Evolutionary conservation across 2,113 vertebrate genomes (phyloP), one percentile per base, ranked within the genome.

Genomic region (Rhabdomys dilectus): DNA sequence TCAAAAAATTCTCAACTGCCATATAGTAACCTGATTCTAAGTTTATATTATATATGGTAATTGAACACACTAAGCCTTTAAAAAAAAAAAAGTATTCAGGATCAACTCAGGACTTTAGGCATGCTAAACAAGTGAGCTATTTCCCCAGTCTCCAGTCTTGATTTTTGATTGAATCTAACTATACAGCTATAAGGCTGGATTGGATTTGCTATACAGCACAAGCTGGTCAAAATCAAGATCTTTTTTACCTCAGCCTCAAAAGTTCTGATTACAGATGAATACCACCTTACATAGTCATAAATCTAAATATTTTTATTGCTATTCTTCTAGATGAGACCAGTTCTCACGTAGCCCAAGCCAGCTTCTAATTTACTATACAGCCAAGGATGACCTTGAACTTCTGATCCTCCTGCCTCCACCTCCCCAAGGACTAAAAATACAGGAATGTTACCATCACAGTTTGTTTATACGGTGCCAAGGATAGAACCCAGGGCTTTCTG

Each of bases 31-130:
- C 11, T 39, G 22, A 60, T 39, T 82, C 56, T 60, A 82, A 60
- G 73, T 84, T 92, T 84, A 48, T 26, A 51, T 48, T 68, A 64
- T 73, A 95, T 68, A 88, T 66, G 88, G 42, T 53, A 96, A 90
- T 56, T 89, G 22, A 94, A 89, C 7, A 86, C 31, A 91, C 68
- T 45, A 85, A 48, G 48, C 48, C 48, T 48, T 48, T 48, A 48
- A 48, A 48, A 48, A 48, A 48, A 48, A 48, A 48, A 48, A 56
- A 68, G 31, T 87, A 36, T 36, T 87, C 10, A 31, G 45, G 31
- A 24, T 70, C 64, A 68, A 70, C 19, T 51, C 62, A 87, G 85
- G 85, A 24, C 85, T 70, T 60, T 24, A 48, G 64, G 19, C 19
- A 2, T 45, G 39, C 17, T 53, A n/a, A 48, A n/a, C 22, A 15